Evolutionary conservation across 1,140 invertebrate species (phyloP), one percentile per base, ranked within the genome.

Genomic region (Magallana ariakensis): DNA sequence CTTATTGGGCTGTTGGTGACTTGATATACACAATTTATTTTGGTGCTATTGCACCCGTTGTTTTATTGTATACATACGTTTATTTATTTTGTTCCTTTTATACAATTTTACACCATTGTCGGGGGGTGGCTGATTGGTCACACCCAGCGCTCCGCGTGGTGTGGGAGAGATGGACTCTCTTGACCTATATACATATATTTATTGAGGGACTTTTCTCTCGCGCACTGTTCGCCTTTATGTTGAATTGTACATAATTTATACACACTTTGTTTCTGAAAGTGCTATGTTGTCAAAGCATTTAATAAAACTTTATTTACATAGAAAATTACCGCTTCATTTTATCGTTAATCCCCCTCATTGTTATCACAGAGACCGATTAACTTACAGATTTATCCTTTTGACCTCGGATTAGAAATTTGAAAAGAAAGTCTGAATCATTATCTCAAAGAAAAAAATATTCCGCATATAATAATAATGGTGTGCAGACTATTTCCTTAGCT

Each of bases 81-180:
- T 83, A 83, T n/a, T 60, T 13, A 82, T 22, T 82, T 82, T 62
- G 15, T 62, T 62, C 15, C 60, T n/a, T 82, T 82, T 82, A 82
- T 26, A 26, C 22, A 11, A 19, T 26, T 26, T 75, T 26, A 26
- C 66, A 75, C 66, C 22, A 75, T 26, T 26, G 62, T 19, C 10
- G 19, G n/a, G 19, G 5, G 19, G 19, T 26, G 22, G 26, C 11
- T 33, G 8, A 11, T 7, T 22, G 22, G 22, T 75, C 66, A 26
- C 66, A 75, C 66, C 66, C 22, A 33, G 3, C 33, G 8, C 19
- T 5, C 0, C 15, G 62, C 10, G 22, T 22, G 66, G 66, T 75
- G 66, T 33, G 66, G 13, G 22, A n/a, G 11, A 60, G 58, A 26
- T 26, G 13, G 22, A 75, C 22, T 60, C 22, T 60, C n/a, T 16